Conservation (phyloP, 2,888 invertebrate genomes). For the Mactromeris polynyma region DNA sequence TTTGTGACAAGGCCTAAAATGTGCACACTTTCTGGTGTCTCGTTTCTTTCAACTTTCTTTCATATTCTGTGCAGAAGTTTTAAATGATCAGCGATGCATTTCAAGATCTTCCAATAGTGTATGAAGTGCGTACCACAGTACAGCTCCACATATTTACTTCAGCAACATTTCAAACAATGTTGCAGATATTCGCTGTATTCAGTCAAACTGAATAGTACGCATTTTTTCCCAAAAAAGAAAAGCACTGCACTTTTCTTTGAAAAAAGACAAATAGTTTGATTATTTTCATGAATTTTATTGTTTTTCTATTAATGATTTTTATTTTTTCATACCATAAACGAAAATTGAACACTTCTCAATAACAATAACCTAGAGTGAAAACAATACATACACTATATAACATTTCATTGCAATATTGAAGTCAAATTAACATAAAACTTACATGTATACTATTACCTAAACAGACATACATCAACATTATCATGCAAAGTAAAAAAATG, state of each 20-base stretch:
- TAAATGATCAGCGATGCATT: no score
- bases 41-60: no score
- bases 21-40: no score
- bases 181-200: not conserved
- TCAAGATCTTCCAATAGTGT: no score
- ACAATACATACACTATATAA: constrained; percentile 9
- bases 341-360: constrained; percentile 39
- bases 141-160: no score
- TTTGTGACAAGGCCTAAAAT: no score
- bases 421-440: not conserved
- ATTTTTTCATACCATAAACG: constrained; percentile 17
- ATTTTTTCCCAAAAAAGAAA: no score
- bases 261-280: not conserved
- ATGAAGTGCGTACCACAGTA: no score
- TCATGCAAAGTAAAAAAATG: not conserved
- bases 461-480: not conserved
- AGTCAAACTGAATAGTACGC: not conserved
- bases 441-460: not conserved
- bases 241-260: not conserved
- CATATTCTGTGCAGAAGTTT: no score
- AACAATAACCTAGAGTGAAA: constrained; percentile 26
- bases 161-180: not conserved
- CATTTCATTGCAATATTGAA: not conserved
- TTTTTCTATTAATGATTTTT: constrained; percentile 13
- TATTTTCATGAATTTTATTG: constrained; percentile 33